A percentile compares a stretch with the other conserved stretches of the same genome.
Conservation (phyloP, 1,140 invertebrate genomes). For the Heliconius nattereri region DNA sequence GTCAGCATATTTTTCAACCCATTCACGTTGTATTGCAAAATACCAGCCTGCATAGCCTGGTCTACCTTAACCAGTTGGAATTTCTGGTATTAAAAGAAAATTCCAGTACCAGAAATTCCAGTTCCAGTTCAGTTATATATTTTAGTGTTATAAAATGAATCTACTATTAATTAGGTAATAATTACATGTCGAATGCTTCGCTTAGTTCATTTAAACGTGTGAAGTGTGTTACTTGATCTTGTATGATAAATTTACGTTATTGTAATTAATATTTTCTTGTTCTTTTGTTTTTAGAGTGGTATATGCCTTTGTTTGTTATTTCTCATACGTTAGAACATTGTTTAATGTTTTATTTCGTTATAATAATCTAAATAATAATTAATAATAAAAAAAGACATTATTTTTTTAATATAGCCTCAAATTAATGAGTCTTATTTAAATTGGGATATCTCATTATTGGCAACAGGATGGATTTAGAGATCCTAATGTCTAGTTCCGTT, state of each 20-base stretch:
- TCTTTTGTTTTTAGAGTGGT: too few species aligned
- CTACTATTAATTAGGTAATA: background rate
- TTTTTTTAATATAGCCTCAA: too few species aligned
- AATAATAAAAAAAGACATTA: too few species aligned
- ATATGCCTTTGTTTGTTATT: too few species aligned
- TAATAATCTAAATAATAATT: too few species aligned
- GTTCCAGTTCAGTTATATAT: conserved; percentile 16
- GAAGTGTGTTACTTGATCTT: background rate
- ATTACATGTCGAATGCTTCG: background rate
- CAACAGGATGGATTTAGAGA: too few species aligned
- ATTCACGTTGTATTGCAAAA: conserved; percentile 27
- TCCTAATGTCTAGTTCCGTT: too few species aligned
- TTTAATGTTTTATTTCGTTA: too few species aligned
- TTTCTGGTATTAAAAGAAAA: too few species aligned
- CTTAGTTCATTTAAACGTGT: background rate
- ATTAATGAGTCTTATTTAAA: too few species aligned
- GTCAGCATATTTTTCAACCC: background rate
- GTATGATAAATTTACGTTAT: background rate
- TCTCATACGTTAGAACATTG: too few species aligned
- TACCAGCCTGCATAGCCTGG: conserved; percentile 39
- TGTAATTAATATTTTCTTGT: background rate
- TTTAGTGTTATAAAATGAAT: background rate
- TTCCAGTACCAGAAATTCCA: conserved; percentile 10
- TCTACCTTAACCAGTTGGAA: conserved; percentile 41
- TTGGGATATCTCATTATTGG: too few species aligned